phyloP scores from a whole-genome alignment of 1,140 invertebrate species.

The Leptinotarsa undecemlineata region DNA sequence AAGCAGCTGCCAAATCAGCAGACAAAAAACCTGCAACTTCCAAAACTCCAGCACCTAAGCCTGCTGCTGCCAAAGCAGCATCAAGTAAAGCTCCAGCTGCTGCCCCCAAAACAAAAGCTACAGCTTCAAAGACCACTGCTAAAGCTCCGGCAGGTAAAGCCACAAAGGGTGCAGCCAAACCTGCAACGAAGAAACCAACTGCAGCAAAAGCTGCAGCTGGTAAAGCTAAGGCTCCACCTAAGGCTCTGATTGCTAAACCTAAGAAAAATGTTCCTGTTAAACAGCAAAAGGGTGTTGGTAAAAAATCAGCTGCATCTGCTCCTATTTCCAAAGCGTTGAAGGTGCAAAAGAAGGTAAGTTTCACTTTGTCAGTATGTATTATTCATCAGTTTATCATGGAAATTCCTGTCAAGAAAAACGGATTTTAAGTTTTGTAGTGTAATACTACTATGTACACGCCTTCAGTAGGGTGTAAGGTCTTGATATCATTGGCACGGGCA shows the following conservation, averaged over 20 bases:
- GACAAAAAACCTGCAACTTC: slow-evolving; percentile 56
- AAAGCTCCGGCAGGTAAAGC: slow-evolving; percentile 41
- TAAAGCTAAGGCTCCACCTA: slow-evolving; percentile 50
- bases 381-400: no score
- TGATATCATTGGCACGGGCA: no score
- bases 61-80: slow-evolving; percentile 55
- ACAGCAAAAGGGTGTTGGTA: slow-evolving; percentile 59
- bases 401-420: no score
- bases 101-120: slow-evolving; percentile 28
- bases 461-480: no score
- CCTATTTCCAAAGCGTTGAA: slow-evolving; percentile 67
- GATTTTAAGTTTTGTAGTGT: no score
- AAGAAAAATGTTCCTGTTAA: slow-evolving; percentile 63
- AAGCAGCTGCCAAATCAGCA: slow-evolving; percentile 55
- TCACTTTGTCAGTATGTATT: no score
- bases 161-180: slow-evolving; percentile 42
- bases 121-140: slow-evolving; percentile 53
- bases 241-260: slow-evolving; percentile 59
- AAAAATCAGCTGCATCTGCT: slow-evolving; percentile 59
- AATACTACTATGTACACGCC: no score
- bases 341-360: slow-evolving; percentile 77
- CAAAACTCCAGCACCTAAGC: slow-evolving; percentile 39
- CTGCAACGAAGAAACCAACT: slow-evolving; percentile 53
- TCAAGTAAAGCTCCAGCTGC: slow-evolving; percentile 17
- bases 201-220: slow-evolving; percentile 56